These are phyloP conservation scores for Terebella lapidaria DNA, from an alignment of 2,888 invertebrate genomes.

Conservation along the genomic window DNA sequence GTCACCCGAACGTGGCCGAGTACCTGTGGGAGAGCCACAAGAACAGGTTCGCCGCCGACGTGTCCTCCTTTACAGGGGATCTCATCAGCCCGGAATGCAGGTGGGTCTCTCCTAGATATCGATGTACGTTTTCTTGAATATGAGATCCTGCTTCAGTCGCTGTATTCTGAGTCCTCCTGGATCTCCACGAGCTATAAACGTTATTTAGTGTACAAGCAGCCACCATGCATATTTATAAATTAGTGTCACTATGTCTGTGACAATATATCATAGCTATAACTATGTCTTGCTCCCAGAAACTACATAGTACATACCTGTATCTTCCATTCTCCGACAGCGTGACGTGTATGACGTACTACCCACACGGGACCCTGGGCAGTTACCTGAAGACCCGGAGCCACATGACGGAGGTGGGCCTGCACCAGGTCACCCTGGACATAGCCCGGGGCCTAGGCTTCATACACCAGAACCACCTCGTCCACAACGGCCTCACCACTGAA, in stretches of 20 bases:
- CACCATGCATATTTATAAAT: too few species aligned
- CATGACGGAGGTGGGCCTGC: constrained; percentile 15
- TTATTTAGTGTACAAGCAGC: too few species aligned
- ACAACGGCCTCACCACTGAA: constrained; percentile 15
- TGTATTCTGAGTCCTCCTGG: too few species aligned
- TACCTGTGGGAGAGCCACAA: constrained; percentile 11
- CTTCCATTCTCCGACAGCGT: too few species aligned
- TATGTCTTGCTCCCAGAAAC: too few species aligned
- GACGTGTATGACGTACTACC: constrained; percentile 8
- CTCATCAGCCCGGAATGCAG: constrained; percentile 5
- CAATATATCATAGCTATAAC: too few species aligned
- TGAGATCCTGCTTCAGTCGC: too few species aligned
- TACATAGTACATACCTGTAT: too few species aligned
- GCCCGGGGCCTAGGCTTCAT: constrained; percentile 15
- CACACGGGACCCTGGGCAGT: constrained; percentile 8
- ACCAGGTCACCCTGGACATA: constrained; percentile 15
- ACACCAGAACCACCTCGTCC: constrained; percentile 15
- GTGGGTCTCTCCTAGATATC: too few species aligned
- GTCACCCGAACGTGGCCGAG: constrained; percentile 13
- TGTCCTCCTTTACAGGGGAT: constrained; percentile 8
- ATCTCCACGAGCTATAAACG: too few species aligned
- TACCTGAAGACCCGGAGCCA: constrained; percentile 9
- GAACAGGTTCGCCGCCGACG: constrained; percentile 6
- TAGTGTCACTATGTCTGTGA: too few species aligned
- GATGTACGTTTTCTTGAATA: too few species aligned